Base-by-base conservation (phyloP, 2,113 vertebrate species). In the Scomber scombrus region DNA sequence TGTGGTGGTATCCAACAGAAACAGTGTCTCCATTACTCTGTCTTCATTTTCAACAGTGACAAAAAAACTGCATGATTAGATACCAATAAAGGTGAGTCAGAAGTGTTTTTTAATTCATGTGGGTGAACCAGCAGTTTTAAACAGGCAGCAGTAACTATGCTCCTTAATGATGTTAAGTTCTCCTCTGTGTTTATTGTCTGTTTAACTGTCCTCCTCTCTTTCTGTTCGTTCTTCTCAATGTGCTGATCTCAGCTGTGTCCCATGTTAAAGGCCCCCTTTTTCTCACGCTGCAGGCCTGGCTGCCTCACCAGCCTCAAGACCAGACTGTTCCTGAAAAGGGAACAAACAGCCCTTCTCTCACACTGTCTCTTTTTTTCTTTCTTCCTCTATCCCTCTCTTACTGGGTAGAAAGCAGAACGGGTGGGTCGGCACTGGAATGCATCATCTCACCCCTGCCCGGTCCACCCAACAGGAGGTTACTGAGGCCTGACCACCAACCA, bases 181-280 rank as follows among this genome's bases (percentile, higher is more conserved):
- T 72, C 14, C 14, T 69, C 8, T 54, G 19, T 5, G 3, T 76
- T 26, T 51, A 55, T 50, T 6, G 18, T 23, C 49, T 68, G 15
- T 61, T 75, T 81, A 29, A 19, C 69, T 16, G 15, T 7, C n/a
- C 54, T 65, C 56, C 45, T 49, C 29, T 52, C 26, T 23, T 34
- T 71, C 68, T 57, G 23, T 46, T 74, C 26, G 1, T 69, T 82
- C 51, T 60, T 69, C 69, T 75, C 21, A 10, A 40, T 18, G 16
- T 74, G 85, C 88, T 79, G 78, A 91, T 85, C 78, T 89, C 86
- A 87, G 86, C 76, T 71, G 23, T 74, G 51, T 29, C 55, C 43
- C 43, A 62, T 63, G 74, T 51, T 88, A 90, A 92, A 92, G 84
- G 84, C 86, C 81, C 52, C 29, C 43, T 75, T 74, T 89, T 91